Base-by-base conservation (phyloP, 64 coral and sea anemone species). In the Cladopsammia gracilis region DNA sequence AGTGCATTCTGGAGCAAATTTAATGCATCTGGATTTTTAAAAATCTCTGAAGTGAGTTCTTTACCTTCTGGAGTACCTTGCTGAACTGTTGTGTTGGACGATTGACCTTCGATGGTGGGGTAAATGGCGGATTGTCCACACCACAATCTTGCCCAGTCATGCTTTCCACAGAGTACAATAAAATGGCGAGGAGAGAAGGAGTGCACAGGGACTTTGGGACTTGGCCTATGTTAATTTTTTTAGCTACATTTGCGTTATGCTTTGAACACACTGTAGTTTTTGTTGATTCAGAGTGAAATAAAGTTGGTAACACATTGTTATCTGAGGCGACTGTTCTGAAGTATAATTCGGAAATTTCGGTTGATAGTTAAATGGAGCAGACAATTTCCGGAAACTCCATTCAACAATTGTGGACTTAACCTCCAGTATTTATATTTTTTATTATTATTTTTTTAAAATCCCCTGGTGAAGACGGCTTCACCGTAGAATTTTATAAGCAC, bases 291-390 rank as follows among this genome's bases (percentile, higher is more conserved):
- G 85, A 87, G 85, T 66, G 85, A 87, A 71, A 87, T 87, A 87
- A 87, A 87, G 85, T 68, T 87, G 48, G 85, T 87, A 72, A 87
- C 61, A 87, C 85, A 69, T 72, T 87, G 85, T 87, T 87, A 87
- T 87, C 73, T 34, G 34, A 34, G 34, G 34, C 34, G 34, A 34
- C 34, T 34, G 34, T 34, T 34, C 34, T 34, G 34, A 34, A 34
- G 34, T 34, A 34, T 34, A 34, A 34, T 34, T n/a, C n/a, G n/a
- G n/a, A n/a, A n/a, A n/a, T n/a, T n/a, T n/a, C n/a, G n/a, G n/a
- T n/a, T n/a, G n/a, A n/a, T n/a, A n/a, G n/a, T n/a, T n/a, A n/a
- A n/a, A n/a, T n/a, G n/a, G n/a, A n/a, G n/a, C n/a, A n/a, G n/a
- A n/a, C n/a, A n/a, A n/a, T n/a, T n/a, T n/a, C n/a, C n/a, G n/a